phyloP scores from a whole-genome alignment of 1,140 invertebrate genomes.

The Cotesia typhae region DNA sequence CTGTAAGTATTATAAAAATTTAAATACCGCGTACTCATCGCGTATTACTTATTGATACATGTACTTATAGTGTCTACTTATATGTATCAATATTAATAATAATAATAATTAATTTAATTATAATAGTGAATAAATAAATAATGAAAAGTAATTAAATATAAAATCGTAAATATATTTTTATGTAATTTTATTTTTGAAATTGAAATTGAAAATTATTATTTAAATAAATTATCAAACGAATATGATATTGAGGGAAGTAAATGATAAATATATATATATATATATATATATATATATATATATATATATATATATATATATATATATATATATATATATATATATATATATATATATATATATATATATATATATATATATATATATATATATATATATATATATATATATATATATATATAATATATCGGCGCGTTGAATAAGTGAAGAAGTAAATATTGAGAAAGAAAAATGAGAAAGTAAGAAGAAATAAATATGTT shows the following conservation, averaged over 20 bases:
- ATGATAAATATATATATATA: constrained; percentile 1
- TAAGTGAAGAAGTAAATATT: background rate
- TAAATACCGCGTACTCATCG: no score
- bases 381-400: constrained; percentile 11
- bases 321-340: constrained; percentile 11
- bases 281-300: constrained; percentile 12
- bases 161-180: constrained; percentile 21
- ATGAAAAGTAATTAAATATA: background rate
- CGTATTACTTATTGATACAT: no score
- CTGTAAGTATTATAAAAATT: no score
- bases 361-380: constrained; percentile 12
- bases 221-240: background rate
- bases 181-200: constrained; percentile 21
- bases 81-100: background rate
- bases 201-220: constrained; percentile 8
- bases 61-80: background rate
- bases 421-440: background rate
- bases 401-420: constrained; percentile 12
- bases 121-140: background rate
- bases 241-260: constrained; percentile 2
- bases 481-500: background rate
- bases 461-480: background rate
- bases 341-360: constrained; percentile 12
- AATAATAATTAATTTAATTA: background rate
- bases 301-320: constrained; percentile 12